Base-by-base conservation (phyloP, 2,888 invertebrate species). In the Nomada flava region DNA sequence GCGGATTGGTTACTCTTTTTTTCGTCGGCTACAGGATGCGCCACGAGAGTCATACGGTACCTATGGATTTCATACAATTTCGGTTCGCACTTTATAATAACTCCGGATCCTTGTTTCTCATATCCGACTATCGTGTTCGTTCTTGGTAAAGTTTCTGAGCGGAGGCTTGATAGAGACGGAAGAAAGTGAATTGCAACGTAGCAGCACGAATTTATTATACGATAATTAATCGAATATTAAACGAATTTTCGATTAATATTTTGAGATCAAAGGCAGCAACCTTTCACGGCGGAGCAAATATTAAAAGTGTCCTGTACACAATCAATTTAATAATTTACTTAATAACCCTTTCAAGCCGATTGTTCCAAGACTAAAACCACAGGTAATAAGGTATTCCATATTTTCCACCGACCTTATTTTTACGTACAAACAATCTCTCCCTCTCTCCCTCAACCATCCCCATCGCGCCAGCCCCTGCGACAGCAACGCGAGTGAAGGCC, bases 1-100 rank as follows among this genome's bases (percentile, higher is more conserved):
- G 89, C 88, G 79, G 85, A 90, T 88, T 88, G 86, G 84, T 84
- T 78, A 87, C 86, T 87, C 83, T 83, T 79, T 82, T 80, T 79
- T 77, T 80, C 79, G 80, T 67, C 75, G 23, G 57, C 70, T 86
- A 86, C 59, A 83, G 76, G 76, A 82, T 60, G 79, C 70, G 83
- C 62, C 79, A 84, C 59, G 63, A 53, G 44, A 44, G 52, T 18
- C 23, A 57, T 42, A 11, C 52, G 20, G 18, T 47, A 42, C 29
- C 20, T 3, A 44, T 5, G 15, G 15, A 13, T 29, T 68, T 20
- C 23, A 10, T 20, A 26, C 44, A 26, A 26, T 7, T 60, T 57
- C 4, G 57, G 57, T 26, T 23, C 57, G 57, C 23, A 13, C 20
- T 57, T 57, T 57, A 13, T 10, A 1, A 26, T 2, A 57, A 26